A percentile compares a stretch with the other conserved stretches of the same genome.
Evolutionary conservation across 2,888 invertebrate species (phyloP).

Genomic region (Nesidiocoris tenuis): DNA sequence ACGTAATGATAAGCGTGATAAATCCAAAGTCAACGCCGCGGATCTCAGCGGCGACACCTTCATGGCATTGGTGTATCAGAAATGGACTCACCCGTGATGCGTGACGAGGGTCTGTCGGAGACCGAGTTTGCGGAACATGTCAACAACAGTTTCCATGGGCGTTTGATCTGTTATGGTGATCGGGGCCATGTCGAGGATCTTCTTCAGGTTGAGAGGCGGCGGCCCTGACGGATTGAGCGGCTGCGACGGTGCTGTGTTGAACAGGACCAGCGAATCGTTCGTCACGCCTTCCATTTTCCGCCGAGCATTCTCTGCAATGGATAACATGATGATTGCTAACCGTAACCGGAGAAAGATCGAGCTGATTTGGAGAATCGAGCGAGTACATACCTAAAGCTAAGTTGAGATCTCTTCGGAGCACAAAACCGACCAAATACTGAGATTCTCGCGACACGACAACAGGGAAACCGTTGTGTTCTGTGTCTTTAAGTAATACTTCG

Average conservation of each 20-base stretch:
- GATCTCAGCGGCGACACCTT: too few relatives aligned
- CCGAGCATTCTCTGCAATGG: conserved; percentile 71
- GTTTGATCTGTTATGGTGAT: conserved; percentile 99
- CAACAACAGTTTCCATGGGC: conserved; percentile 99
- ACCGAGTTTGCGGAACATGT: conserved; percentile 99
- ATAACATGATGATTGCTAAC: too few relatives aligned
- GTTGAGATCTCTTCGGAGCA: conserved; percentile 86
- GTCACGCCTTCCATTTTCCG: conserved; percentile 84
- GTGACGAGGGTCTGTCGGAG: conserved; percentile 95
- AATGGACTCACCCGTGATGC: conserved; percentile 82
- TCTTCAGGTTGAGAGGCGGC: conserved; percentile 74
- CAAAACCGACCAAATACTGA: conserved; percentile 96
- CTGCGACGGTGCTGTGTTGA: conserved; percentile 57
- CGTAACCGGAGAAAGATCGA: conserved; percentile 45
- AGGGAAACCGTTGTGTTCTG: conserved; percentile 98
- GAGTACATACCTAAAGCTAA: conserved; percentile 74
- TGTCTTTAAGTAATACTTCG: conserved; percentile 86
- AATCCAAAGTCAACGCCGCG: too few relatives aligned
- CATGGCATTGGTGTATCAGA: too few relatives aligned
- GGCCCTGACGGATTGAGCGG: conserved; percentile 58
- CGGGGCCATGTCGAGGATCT: conserved; percentile 97
- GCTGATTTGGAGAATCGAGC: too few relatives aligned
- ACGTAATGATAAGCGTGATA: neutral
- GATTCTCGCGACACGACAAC: conserved; percentile 96
- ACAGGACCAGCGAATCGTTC: conserved; percentile 81